Evolutionary conservation across 2,888 invertebrate species (phyloP).

Genomic region (Xylocampa areola): DNA sequence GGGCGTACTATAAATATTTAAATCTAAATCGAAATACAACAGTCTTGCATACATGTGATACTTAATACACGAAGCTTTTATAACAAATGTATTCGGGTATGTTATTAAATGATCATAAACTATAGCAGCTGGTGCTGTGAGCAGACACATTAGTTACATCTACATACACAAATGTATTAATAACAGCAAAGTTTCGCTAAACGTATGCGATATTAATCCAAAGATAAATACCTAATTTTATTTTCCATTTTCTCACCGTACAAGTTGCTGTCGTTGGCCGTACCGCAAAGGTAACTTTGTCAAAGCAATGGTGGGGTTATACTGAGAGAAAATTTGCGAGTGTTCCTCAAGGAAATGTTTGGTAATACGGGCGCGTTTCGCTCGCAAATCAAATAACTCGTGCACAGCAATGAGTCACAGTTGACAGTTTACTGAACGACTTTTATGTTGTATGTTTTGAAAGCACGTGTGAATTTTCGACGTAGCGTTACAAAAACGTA

Average conservation of each 20-base stretch:
- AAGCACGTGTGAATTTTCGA: not conserved
- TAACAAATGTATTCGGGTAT: not conserved
- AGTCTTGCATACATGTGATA: not conserved
- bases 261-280: slow-evolving; percentile 1
- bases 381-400: slow-evolving; percentile 49
- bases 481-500: not conserved
- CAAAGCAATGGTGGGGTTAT: slow-evolving; percentile 56
- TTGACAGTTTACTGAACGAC: slow-evolving; percentile 25
- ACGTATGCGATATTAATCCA: not conserved
- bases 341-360: slow-evolving; percentile 34
- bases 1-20: not conserved
- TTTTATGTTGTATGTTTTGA: slow-evolving; percentile 6
- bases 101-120: slow-evolving; percentile 12
- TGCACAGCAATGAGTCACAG: slow-evolving; percentile 23
- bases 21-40: not conserved
- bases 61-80: not conserved
- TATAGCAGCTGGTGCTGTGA: slow-evolving; percentile 7
- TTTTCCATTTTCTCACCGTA: not conserved
- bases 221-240: no score
- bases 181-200: slow-evolving; percentile 1
- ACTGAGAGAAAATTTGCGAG: slow-evolving; percentile 50
- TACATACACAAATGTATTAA: no score
- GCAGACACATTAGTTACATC: not conserved
- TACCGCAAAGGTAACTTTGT: slow-evolving; percentile 52
- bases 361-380: slow-evolving; percentile 20